These are phyloP conservation scores for Athalia rosae DNA, from an alignment of 2,888 invertebrate genomes.

Conservation along the genomic window DNA sequence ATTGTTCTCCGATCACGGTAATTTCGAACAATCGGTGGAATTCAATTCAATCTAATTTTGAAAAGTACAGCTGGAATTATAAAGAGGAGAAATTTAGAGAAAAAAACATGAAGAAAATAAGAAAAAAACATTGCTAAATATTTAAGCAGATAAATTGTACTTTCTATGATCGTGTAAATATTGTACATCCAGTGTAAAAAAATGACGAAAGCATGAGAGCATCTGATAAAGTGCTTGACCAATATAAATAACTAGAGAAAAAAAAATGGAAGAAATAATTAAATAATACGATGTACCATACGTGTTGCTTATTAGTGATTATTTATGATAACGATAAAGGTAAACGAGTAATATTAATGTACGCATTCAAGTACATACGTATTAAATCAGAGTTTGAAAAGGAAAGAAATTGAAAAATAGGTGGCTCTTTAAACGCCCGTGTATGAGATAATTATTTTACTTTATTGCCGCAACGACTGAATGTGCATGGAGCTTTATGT, in stretches of 20 bases:
- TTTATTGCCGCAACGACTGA: constrained; percentile 35
- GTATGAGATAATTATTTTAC: not conserved
- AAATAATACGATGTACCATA: constrained; percentile 49
- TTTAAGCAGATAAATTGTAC: constrained; percentile 9
- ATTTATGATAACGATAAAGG: not conserved
- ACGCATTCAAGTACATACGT: constrained; percentile 16
- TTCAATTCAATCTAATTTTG: too few species aligned
- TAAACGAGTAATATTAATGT: constrained; percentile 36
- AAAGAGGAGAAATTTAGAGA: too few species aligned
- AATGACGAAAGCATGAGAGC: constrained; percentile 46
- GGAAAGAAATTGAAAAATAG: constrained; percentile 18
- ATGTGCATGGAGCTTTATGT: constrained; percentile 30
- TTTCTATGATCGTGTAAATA: constrained; percentile 60
- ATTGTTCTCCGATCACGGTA: too few species aligned
- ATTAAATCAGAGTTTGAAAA: not conserved
- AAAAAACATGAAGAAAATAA: too few species aligned
- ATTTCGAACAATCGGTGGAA: too few species aligned
- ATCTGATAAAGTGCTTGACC: constrained; percentile 59
- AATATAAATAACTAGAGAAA: constrained; percentile 51
- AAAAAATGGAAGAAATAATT: constrained; percentile 2
- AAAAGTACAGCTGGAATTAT: too few species aligned
- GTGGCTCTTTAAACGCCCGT: not conserved
- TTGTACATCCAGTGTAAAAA: constrained; percentile 64
- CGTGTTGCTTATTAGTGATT: constrained; percentile 31
- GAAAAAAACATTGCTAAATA: not conserved